phyloP scores from a whole-genome alignment of 1,140 invertebrate species.

The Bombus confusus region DNA sequence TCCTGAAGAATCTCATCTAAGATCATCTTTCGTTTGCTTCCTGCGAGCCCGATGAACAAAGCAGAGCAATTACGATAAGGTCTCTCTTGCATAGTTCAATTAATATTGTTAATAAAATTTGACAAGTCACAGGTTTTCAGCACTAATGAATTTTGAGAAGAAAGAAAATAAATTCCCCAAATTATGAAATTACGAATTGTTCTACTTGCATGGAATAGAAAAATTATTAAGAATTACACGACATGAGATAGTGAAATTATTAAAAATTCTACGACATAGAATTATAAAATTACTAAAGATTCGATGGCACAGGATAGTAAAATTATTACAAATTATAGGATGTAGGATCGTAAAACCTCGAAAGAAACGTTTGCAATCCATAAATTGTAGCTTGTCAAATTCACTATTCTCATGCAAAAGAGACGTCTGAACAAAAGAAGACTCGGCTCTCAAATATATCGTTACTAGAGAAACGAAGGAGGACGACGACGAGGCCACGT shows the following conservation, averaged over 20 bases:
- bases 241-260: background rate
- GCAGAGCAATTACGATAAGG: conserved; percentile 1
- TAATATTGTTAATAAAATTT: background rate
- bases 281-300: too few species aligned
- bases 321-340: too few species aligned
- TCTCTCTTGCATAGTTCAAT: background rate
- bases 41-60: conserved; percentile 13
- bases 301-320: too few species aligned
- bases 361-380: too few species aligned
- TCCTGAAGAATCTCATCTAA: conserved; percentile 59
- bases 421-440: background rate
- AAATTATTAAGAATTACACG: too few species aligned
- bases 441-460: conserved; percentile 4
- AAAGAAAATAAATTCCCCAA: too few species aligned
- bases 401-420: background rate
- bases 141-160: background rate
- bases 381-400: background rate
- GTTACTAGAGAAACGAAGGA: conserved; percentile 4
- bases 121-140: background rate
- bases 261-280: background rate
- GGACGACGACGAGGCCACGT: background rate
- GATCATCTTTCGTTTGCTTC: conserved; percentile 22
- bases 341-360: too few species aligned
- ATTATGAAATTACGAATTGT: too few species aligned
- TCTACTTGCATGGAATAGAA: too few species aligned